Percentiles rank a stretch among this genome's conserved stretches.
Evolutionary conservation across 2,797 vertebrate genomes (phyloP).

Genomic region (Anolis apletophallus): DNA sequence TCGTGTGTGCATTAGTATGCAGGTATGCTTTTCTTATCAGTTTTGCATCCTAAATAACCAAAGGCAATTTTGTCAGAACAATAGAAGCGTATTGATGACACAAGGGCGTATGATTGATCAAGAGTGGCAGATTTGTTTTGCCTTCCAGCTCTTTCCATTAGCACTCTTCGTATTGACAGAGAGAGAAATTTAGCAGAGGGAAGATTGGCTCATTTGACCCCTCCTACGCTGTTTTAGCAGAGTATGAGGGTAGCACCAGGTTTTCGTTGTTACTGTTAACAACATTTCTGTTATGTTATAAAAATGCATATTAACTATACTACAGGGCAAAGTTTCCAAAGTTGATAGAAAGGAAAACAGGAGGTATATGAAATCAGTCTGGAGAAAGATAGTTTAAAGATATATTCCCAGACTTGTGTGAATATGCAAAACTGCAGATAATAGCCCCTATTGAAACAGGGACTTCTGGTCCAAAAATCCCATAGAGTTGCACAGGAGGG

Average conservation of each 20-base stretch:
- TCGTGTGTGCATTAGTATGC: background rate
- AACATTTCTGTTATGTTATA: background rate
- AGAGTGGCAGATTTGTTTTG: conserved; percentile 83
- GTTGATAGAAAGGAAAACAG: background rate
- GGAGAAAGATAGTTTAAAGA: background rate
- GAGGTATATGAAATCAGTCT: background rate
- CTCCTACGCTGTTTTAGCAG: no score
- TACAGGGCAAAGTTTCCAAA: background rate
- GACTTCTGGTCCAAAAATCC: no score
- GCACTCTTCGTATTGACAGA: conserved; percentile 78
- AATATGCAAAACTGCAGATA: no score
- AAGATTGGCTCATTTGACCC: conserved; percentile 70
- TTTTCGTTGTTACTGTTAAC: background rate
- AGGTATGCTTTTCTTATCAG: conserved; percentile 53
- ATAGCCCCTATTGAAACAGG: no score
- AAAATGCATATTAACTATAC: background rate
- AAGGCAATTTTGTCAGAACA: conserved; percentile 67
- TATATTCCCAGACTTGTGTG: background rate
- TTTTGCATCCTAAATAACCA: conserved; percentile 42
- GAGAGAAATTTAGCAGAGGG: conserved; percentile 77
- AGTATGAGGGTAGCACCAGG: conserved; percentile 53
- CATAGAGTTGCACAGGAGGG: no score
- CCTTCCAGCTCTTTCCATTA: conserved; percentile 81
- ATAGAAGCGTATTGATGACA: conserved; percentile 64
- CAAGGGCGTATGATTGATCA: conserved; percentile 78